Conservation (phyloP, 2,888 invertebrate genomes). For the Meiosimyza platycephala region DNA sequence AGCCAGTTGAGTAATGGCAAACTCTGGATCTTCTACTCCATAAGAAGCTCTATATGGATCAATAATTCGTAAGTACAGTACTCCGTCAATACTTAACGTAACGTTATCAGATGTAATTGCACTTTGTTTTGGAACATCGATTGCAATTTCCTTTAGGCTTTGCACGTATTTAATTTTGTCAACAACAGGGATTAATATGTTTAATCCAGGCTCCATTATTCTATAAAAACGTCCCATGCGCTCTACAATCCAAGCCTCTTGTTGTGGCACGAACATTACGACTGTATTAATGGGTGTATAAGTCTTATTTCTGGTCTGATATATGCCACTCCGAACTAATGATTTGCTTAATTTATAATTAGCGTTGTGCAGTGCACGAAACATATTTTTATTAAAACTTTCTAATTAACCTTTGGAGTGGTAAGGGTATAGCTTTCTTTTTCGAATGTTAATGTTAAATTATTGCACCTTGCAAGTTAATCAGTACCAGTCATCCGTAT, state of each 20-base stretch:
- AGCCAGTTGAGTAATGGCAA: conserved; percentile 97
- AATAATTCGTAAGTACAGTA: conserved; percentile 91
- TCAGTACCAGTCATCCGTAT: too few species aligned
- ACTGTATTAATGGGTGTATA: conserved; percentile 90
- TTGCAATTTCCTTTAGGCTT: conserved; percentile 98
- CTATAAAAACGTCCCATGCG: conserved; percentile 97
- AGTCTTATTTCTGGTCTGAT: conserved; percentile 50
- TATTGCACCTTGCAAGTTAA: too few species aligned
- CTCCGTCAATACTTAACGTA: conserved; percentile 95
- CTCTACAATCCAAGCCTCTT: conserved; percentile 99
- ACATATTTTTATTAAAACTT: too few species aligned
- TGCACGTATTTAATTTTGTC: conserved; percentile 98
- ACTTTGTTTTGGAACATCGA: conserved; percentile 98
- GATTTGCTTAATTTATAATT: too few species aligned
- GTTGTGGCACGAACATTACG: conserved; percentile 98
- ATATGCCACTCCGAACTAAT: too few species aligned
- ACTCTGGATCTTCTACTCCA: conserved; percentile 99
- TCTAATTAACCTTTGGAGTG: too few species aligned
- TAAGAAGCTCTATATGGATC: conserved; percentile 96
- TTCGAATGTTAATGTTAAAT: too few species aligned
- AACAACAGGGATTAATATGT: conserved; percentile 88
- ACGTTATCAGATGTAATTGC: conserved; percentile 99
- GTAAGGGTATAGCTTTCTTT: too few species aligned
- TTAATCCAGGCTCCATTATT: conserved; percentile 94
- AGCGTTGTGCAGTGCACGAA: too few species aligned